Percentiles rank a stretch among this genome's conserved stretches.
Conservation (phyloP, 2,113 vertebrate genomes). For the Hoplias malabaricus region DNA sequence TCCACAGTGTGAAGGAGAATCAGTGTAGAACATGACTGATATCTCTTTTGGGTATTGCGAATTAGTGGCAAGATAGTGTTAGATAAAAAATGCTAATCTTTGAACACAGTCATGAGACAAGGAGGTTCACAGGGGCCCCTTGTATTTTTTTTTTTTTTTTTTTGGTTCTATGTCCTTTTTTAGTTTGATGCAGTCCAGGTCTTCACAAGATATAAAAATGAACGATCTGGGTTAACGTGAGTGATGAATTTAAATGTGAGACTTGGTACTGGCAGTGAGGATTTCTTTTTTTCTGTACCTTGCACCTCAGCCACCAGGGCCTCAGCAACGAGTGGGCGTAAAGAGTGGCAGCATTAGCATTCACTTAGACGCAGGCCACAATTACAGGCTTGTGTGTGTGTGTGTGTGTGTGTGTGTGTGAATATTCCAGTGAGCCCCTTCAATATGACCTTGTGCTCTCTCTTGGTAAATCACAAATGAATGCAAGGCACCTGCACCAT, state of each 20-base stretch:
- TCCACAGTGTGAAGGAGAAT: no score
- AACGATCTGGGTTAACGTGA: no score
- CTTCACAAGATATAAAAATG: no score
- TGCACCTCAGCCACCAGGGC: slow-evolving; percentile 1
- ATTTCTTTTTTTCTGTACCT: not conserved
- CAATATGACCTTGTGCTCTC: not conserved
- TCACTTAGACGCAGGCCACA: slow-evolving; percentile 16
- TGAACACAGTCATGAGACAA: no score
- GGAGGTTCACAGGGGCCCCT: no score
- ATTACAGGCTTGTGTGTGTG: slow-evolving; percentile 11
- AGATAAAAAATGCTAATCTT: no score
- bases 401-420: slow-evolving; percentile 15
- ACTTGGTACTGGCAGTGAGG: not conserved
- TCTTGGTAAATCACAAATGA: not conserved
- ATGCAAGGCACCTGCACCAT: not conserved
- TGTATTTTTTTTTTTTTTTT: no score
- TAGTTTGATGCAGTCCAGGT: no score
- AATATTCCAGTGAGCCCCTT: not conserved
- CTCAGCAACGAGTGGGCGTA: slow-evolving; percentile 17
- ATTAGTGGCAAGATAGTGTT: no score
- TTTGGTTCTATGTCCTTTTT: no score
- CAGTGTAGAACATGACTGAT: no score
- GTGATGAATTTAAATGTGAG: not conserved
- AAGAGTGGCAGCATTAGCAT: slow-evolving; percentile 22
- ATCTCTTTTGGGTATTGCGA: no score